Base-by-base conservation (phyloP, 2,888 invertebrate genomes). In the Apamea epomidion region DNA sequence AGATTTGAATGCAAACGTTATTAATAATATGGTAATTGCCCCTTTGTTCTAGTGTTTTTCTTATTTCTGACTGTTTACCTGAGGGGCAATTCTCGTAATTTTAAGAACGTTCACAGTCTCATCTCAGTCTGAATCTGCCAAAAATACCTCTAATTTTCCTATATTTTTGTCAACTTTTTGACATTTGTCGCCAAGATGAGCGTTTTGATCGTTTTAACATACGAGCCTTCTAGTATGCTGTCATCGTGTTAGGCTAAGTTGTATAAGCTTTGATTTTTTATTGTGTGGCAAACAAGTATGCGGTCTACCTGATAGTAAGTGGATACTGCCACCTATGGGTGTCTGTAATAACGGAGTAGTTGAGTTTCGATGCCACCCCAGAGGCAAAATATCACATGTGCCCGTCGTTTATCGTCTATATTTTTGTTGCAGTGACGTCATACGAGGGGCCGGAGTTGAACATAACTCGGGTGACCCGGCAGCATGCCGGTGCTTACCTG, bases 401-500 rank as follows among this genome's bases (percentile, higher is more conserved):
- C 32, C 2, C 21, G 48, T 29, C 0, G 48, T 14, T 32, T 25
- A 29, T 14, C 4, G 12, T 42, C n/a, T n/a, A 6, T 67, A 74
- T 78, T 78, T 80, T 69, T 80, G 48, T 88, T 89, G 37, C 83
- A 98, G 98, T 98, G 83, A 92, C 97, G 74, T 98, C 97, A 88
- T 95, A 98, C 60, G 98, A 98, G 88, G 98, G 98, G 0, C 97
- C 98, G 4, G 97, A 98, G 85, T 95, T 98, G 90, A 97, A 98
- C 91, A 97, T 98, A 89, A 97, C 97, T 79, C 97, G 98, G 75
- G 98, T 98, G 70, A 98, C 97, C 88, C 96, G 98, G 84, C 98
- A 98, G 82, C 98, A 98, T 92, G 98, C 98, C 97, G 98, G 98
- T 18, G 98, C 98, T 62, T 98, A 98, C 93, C 95, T 98, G 54